These are phyloP conservation scores for Samia ricini DNA, from an alignment of 1,140 invertebrate genomes.

Conservation along the genomic window DNA sequence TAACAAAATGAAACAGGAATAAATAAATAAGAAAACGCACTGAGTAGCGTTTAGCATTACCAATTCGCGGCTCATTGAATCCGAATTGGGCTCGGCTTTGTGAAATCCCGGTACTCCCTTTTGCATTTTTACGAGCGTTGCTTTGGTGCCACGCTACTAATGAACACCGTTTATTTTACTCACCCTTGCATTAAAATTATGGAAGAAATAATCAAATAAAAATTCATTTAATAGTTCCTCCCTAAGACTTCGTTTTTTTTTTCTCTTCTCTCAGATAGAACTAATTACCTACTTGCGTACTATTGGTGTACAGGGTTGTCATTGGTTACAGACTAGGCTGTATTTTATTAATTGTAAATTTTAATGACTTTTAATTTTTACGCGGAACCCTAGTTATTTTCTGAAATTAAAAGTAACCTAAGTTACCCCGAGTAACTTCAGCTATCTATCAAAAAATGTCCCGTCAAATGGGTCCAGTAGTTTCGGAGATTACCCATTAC, in stretches of 20 bases:
- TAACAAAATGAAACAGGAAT: neutral
- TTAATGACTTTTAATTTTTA: too few species aligned
- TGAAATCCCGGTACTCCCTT: slow-evolving; percentile 43
- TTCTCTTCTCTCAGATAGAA: too few species aligned
- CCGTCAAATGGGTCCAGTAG: too few species aligned
- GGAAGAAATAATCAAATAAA: slow-evolving; percentile 2
- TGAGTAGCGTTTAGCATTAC: slow-evolving; percentile 40
- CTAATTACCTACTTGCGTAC: neutral
- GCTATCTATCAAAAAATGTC: too few species aligned
- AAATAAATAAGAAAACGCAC: neutral
- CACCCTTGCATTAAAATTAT: slow-evolving; percentile 33
- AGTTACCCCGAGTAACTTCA: too few species aligned
- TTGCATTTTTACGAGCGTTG: slow-evolving; percentile 53
- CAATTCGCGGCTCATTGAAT: slow-evolving; percentile 55
- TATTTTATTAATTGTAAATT: too few species aligned
- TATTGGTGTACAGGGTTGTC: neutral
- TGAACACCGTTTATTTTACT: slow-evolving; percentile 35
- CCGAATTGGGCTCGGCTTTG: slow-evolving; percentile 47
- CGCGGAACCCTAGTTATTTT: too few species aligned
- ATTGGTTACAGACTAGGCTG: too few species aligned
- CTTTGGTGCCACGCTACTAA: slow-evolving; percentile 36
- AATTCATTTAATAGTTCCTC: slow-evolving; percentile 1
- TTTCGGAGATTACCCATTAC: too few species aligned
- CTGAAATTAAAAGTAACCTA: too few species aligned
- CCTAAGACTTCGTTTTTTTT: neutral